Conservation (phyloP, 2,113 vertebrate genomes). For the Cephalopterus ornatus region DNA sequence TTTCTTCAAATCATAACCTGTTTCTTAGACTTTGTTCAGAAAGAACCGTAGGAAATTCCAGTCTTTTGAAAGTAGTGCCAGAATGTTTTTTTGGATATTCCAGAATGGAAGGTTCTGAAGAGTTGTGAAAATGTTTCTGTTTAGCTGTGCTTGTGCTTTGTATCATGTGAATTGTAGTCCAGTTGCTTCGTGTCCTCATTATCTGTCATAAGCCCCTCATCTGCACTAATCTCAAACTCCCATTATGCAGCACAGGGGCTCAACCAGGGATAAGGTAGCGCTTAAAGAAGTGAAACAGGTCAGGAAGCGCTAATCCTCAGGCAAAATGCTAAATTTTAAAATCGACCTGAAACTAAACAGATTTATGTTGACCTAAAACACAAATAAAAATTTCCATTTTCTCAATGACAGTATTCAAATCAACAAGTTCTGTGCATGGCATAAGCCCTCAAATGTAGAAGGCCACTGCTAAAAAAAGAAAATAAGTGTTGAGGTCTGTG, state of each 20-base stretch:
- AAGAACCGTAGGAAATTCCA: neutral
- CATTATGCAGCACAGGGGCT: neutral
- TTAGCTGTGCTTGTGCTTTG: neutral
- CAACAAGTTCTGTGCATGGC: neutral
- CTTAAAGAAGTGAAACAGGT: neutral
- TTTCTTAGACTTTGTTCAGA: neutral
- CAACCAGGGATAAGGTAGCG: neutral
- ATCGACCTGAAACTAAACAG: neutral
- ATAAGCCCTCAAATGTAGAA: neutral
- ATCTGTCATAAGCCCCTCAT: neutral
- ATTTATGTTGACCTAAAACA: neutral
- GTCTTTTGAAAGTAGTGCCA: neutral
- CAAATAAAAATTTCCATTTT: neutral
- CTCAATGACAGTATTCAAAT: neutral
- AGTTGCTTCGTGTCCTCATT: neutral
- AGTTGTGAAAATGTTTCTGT: neutral
- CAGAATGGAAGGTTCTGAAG: neutral
- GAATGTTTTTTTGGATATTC: neutral
- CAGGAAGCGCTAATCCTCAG: neutral
- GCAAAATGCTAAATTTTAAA: neutral
- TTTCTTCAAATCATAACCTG: neutral
- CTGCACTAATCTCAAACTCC: neutral
- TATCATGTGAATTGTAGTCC: neutral
- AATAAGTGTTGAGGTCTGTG: neutral
- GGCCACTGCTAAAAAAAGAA: neutral